Conservation (phyloP, 2,888 invertebrate species). For the Macropis europaea region DNA sequence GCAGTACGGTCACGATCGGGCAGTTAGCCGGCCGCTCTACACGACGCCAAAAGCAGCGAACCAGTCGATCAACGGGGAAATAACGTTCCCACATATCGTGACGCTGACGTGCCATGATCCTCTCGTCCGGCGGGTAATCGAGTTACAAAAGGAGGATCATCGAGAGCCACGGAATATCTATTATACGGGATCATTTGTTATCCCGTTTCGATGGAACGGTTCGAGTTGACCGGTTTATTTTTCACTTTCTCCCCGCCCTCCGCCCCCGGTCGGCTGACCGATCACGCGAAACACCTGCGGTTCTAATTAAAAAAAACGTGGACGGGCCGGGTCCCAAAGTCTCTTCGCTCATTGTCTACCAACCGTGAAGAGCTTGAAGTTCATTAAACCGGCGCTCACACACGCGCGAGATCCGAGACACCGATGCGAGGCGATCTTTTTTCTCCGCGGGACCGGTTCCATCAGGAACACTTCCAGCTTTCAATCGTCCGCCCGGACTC, state of each 20-base stretch:
- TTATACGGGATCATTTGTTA: constrained; percentile 11
- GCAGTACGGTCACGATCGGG: constrained; percentile 45
- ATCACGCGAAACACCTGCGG: constrained; percentile 67
- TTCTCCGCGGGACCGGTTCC: constrained; percentile 60
- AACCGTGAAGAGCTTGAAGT: constrained; percentile 53
- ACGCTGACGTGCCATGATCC: background rate
- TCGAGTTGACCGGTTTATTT: constrained; percentile 2
- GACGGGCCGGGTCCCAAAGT: constrained; percentile 1
- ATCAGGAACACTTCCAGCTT: constrained; percentile 68
- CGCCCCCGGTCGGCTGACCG: background rate
- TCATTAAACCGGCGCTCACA: constrained; percentile 58
- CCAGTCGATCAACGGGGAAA: constrained; percentile 34
- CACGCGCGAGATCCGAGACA: constrained; percentile 31
- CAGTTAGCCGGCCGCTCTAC: constrained; percentile 26
- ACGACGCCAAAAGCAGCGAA: constrained; percentile 25
- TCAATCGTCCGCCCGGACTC: constrained; percentile 58
- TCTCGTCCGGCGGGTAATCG: background rate
- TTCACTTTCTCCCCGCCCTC: constrained; percentile 17
- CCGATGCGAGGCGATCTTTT: constrained; percentile 49
- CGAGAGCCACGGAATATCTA: background rate
- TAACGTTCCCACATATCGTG: constrained; percentile 43
- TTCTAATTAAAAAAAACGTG: constrained; percentile 41
- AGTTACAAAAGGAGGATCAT: background rate
- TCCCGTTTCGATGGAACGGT: background rate
- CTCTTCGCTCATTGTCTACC: constrained; percentile 55